phyloP scores from a whole-genome alignment of 2,113 vertebrate species.

The Protobothrops flavoviridis region DNA sequence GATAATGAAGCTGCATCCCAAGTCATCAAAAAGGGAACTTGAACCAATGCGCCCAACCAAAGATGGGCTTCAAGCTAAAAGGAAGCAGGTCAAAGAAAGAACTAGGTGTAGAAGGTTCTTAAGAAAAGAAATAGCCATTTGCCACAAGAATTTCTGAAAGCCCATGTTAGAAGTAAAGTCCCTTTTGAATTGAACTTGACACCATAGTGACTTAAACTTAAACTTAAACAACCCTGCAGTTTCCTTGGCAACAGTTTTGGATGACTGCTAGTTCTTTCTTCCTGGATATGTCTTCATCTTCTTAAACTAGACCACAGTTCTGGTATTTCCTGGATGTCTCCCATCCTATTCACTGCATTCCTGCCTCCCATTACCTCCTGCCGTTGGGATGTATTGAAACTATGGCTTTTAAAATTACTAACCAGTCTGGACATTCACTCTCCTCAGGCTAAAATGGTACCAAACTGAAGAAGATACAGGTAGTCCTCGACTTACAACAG shows the following conservation, averaged over 20 bases:
- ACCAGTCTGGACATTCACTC: background rate
- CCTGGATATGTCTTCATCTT: background rate
- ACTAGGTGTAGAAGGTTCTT: background rate
- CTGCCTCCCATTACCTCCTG: background rate
- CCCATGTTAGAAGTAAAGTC: background rate
- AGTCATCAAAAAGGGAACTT: constrained; percentile 67
- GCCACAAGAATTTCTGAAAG: background rate
- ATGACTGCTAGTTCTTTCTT: background rate
- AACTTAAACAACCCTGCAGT: background rate
- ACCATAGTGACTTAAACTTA: background rate
- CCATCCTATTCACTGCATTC: background rate
- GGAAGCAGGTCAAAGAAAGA: background rate
- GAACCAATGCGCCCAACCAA: constrained; percentile 48
- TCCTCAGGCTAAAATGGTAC: background rate
- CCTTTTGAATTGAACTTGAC: background rate
- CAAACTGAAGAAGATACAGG: background rate
- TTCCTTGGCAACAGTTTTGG: background rate
- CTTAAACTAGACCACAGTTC: background rate
- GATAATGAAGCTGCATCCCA: constrained; percentile 70
- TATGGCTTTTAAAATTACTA: background rate
- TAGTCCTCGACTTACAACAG: background rate
- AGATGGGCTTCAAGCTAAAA: constrained; percentile 2
- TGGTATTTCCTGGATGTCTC: background rate
- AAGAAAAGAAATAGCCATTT: background rate
- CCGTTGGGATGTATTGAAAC: background rate